phyloP scores from a whole-genome alignment of 2,888 invertebrate species.

The Choreutis nemorana region DNA sequence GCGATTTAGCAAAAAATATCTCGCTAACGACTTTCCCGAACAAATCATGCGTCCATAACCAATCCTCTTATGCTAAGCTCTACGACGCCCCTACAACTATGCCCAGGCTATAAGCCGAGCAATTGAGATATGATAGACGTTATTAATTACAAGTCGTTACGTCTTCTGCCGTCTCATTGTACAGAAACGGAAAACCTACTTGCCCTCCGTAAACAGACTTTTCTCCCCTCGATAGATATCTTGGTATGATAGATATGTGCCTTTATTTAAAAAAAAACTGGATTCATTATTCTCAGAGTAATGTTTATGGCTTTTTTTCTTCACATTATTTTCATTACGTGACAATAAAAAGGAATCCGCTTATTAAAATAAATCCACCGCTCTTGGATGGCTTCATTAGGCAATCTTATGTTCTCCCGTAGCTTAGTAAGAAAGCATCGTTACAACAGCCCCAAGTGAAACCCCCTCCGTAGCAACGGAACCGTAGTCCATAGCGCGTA shows the following conservation, averaged over 20 bases:
- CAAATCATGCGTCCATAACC: constrained; percentile 54
- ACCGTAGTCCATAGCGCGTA: too few relatives aligned
- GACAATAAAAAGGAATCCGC: too few relatives aligned
- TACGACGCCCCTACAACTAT: constrained; percentile 19
- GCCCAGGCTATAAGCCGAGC: constrained; percentile 44
- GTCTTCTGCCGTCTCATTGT: constrained; percentile 60
- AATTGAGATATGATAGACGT: constrained; percentile 63
- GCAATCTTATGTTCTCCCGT: too few relatives aligned
- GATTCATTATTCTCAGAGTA: too few relatives aligned
- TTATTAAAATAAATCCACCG: too few relatives aligned
- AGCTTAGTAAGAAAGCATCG: too few relatives aligned
- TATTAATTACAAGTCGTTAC: constrained; percentile 64
- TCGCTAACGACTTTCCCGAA: constrained; percentile 41
- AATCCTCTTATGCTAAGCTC: constrained; percentile 59
- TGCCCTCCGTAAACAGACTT: too few relatives aligned
- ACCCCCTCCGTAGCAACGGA: constrained; percentile 19
- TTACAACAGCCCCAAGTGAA: too few relatives aligned
- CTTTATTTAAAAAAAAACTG: too few relatives aligned
- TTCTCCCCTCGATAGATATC: constrained; percentile 1
- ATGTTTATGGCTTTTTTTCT: too few relatives aligned
- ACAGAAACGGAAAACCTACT: constrained; percentile 35
- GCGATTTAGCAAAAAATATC: constrained; percentile 39
- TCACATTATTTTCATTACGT: too few relatives aligned
- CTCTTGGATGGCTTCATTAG: too few relatives aligned
- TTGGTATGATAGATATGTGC: neutral